Base-by-base conservation (phyloP, 1,140 invertebrate genomes). In the Cheumatopsyche charites region DNA sequence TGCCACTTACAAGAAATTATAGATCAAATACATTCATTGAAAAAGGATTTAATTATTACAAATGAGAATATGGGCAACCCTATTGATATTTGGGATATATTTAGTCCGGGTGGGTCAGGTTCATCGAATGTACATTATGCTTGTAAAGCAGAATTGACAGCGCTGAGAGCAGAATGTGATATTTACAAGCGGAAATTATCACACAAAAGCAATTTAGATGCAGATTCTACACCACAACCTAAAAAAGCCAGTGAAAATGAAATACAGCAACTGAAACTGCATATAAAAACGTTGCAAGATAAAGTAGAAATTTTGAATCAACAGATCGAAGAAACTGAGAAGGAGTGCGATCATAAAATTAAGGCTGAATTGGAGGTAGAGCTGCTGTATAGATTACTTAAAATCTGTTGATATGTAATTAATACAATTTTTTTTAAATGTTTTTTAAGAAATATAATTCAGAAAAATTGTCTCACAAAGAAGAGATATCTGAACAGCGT, bases 201-300 rank as follows among this genome's bases (percentile, higher is more conserved):
- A 19, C 70, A 70, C 29, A 77, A 69, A 67, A 71, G 61, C 21
- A 68, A 66, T 69, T 74, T 66, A 25, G 67, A 55, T 41, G 55
- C 76, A 78, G 71, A 81, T 77, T 75, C 72, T 67, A 15, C 77
- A 49, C 78, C 79, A 17, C 79, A 78, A 7, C 80, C 83, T 45
- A 81, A 79, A 45, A 76, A 71, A 49, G 79, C 15, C 3, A 71
- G 62, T n/a, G 73, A 81, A 79, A 67, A 81, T 78, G 58, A 87
- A 82, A 74, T 81, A 78, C 75, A 81, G 77, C 79, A 85, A 29
- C 80, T 89, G 47, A 88, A 86, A 78, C 82, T 82, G 9, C 87
- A 91, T 73, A 86, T 88, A 69, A 84, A 82, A 61, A 86, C 88
- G 62, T 80, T 90, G 42, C 89, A 90, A 76, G 90, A 90, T 73